phyloP scores from a whole-genome alignment of 2,797 vertebrate genomes.

The Falco novaeseelandiae region DNA sequence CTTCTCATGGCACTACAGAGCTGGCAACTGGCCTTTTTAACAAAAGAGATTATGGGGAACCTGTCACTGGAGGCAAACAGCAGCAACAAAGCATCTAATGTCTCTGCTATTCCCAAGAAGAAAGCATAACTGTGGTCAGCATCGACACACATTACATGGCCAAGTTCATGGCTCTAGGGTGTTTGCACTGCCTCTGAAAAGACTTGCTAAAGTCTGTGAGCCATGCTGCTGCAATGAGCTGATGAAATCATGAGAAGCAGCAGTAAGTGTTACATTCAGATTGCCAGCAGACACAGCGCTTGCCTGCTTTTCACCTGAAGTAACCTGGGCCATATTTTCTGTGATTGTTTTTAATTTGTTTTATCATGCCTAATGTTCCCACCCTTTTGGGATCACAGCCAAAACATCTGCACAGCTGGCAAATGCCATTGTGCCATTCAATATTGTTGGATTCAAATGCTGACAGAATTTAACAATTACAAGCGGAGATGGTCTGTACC shows the following conservation, averaged over 20 bases:
- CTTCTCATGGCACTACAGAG: not conserved
- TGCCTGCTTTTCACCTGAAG: not conserved
- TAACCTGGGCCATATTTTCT: not conserved
- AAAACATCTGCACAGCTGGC: not conserved
- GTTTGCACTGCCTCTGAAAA: conserved; percentile 41
- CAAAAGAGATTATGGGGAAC: not conserved
- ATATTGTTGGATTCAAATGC: not conserved
- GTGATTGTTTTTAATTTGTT: not conserved
- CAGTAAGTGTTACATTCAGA: not conserved
- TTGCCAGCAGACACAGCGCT: not conserved
- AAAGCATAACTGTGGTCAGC: not conserved
- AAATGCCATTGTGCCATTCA: not conserved
- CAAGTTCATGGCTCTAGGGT: not conserved
- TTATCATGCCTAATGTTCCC: not conserved
- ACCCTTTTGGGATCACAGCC: not conserved
- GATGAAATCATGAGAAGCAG: conserved; percentile 13
- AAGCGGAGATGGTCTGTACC: not conserved
- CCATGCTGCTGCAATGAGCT: conserved; percentile 8
- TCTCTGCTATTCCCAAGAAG: not conserved
- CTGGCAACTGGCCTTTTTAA: fast-evolving
- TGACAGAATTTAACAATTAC: not conserved
- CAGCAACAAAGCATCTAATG: not conserved
- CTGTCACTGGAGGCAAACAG: not conserved
- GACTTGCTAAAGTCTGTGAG: conserved; percentile 19
- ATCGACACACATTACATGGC: not conserved